Conservation (phyloP, 2,113 vertebrate species). For the Cyphomyrus discorhynchus region DNA sequence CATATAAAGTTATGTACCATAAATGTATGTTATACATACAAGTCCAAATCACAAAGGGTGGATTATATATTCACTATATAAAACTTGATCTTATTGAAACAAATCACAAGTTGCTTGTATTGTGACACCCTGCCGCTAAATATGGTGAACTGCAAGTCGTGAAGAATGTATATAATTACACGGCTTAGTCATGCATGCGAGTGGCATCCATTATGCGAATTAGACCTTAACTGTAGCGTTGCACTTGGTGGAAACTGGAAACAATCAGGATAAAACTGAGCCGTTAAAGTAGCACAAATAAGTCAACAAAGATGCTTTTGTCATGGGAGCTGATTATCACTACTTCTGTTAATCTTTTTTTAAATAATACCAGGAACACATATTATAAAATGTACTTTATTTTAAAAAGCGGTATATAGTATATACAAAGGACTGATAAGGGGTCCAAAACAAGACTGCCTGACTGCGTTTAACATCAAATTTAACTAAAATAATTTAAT, state of each 20-base stretch:
- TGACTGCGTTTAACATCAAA: not conserved
- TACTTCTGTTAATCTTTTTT: not conserved
- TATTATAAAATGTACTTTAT: not conserved
- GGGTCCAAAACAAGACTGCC: not conserved
- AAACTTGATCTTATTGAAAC: not conserved
- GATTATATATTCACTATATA: not conserved
- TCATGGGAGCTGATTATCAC: not conserved
- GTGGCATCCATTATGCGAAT: not conserved
- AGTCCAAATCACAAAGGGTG: not conserved
- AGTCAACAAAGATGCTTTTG: not conserved
- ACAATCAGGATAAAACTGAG: not conserved
- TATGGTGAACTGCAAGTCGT: not conserved
- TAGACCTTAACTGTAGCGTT: not conserved
- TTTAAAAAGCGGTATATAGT: not conserved
- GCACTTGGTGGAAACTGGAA: not conserved
- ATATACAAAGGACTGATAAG: not conserved
- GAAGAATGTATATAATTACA: conserved; percentile 6
- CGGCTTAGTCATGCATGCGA: not conserved
- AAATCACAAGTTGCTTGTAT: not conserved
- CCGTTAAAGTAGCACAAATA: not conserved
- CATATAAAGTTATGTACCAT: not conserved
- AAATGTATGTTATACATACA: not conserved
- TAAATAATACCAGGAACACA: not conserved
- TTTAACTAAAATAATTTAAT: not conserved
- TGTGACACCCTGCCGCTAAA: not conserved